Evolutionary conservation across 2,113 vertebrate genomes (phyloP).

Genomic region (Tapirus terrestris): DNA sequence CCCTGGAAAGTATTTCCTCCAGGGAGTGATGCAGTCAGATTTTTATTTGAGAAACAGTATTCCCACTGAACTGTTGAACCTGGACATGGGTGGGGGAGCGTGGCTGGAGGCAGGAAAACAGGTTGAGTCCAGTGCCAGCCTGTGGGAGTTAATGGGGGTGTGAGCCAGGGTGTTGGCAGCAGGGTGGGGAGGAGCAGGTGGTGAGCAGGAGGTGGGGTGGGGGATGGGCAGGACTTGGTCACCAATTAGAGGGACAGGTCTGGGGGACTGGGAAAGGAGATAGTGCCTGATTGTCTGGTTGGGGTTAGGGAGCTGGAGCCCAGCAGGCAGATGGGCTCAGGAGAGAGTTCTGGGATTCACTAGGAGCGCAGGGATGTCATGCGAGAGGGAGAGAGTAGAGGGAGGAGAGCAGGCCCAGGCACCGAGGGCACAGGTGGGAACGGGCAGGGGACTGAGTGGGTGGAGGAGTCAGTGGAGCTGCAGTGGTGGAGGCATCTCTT

Average conservation of each 20-base stretch:
- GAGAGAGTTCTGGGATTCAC: background rate
- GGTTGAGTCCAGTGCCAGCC: background rate
- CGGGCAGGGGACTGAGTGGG: background rate
- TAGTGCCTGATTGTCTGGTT: background rate
- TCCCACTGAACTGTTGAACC: too few species aligned
- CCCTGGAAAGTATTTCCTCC: background rate
- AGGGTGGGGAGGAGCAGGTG: background rate
- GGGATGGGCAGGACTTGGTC: background rate
- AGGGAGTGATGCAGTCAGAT: background rate
- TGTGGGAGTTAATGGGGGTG: background rate
- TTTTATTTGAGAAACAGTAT: background rate
- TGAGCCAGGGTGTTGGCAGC: background rate
- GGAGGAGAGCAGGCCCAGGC: background rate
- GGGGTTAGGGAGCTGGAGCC: background rate
- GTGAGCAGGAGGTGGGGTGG: background rate
- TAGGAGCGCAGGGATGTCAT: too few species aligned
- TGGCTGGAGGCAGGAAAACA: background rate
- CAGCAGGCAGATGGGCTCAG: background rate
- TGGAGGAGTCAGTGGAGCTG: background rate
- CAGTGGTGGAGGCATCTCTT: background rate
- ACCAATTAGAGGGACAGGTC: too few species aligned
- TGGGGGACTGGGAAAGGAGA: background rate
- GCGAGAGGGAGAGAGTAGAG: background rate
- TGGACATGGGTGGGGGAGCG: background rate
- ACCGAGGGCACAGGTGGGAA: background rate